phyloP scores from a whole-genome alignment of 2,113 vertebrate genomes.

The Colossoma macropomum region DNA sequence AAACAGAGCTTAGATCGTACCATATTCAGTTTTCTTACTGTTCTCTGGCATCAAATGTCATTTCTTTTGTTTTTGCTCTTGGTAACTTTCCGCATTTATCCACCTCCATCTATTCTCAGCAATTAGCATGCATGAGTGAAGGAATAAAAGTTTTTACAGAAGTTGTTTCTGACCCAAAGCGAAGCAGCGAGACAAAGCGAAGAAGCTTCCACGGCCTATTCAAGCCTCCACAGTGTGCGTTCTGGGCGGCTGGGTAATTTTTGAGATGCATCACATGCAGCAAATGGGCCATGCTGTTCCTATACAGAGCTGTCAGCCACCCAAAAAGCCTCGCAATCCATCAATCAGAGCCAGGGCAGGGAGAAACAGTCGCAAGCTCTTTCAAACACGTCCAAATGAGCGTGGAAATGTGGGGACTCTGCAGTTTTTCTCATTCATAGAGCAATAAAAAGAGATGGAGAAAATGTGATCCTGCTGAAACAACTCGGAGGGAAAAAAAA shows the following conservation, averaged over 20 bases:
- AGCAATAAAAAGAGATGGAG: constrained; percentile 48
- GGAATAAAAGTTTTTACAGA: not conserved
- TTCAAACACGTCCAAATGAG: constrained; percentile 60
- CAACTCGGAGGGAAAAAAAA: constrained; percentile 37
- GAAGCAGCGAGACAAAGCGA: constrained; percentile 8
- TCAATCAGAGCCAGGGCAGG: constrained; percentile 38
- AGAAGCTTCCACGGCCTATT: not conserved
- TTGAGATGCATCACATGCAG: constrained; percentile 10
- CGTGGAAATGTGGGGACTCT: constrained; percentile 48
- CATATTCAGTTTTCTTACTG: not conserved
- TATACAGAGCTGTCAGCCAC: constrained; percentile 46
- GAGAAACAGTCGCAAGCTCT: constrained; percentile 40
- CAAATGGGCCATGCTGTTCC: constrained; percentile 38
- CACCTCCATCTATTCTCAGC: not conserved
- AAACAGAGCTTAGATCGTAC: no score
- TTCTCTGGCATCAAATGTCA: no score
- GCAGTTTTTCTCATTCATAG: constrained; percentile 51
- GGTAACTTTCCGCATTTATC: not conserved
- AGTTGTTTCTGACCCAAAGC: constrained; percentile 20
- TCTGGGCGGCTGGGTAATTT: constrained; percentile 30
- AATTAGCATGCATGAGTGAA: not conserved
- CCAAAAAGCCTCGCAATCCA: constrained; percentile 49
- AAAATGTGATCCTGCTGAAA: constrained; percentile 64
- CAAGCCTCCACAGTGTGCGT: not conserved
- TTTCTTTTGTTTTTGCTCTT: not conserved